Conservation (phyloP, 2,113 vertebrate species). For the Larimichthys polyactis region DNA sequence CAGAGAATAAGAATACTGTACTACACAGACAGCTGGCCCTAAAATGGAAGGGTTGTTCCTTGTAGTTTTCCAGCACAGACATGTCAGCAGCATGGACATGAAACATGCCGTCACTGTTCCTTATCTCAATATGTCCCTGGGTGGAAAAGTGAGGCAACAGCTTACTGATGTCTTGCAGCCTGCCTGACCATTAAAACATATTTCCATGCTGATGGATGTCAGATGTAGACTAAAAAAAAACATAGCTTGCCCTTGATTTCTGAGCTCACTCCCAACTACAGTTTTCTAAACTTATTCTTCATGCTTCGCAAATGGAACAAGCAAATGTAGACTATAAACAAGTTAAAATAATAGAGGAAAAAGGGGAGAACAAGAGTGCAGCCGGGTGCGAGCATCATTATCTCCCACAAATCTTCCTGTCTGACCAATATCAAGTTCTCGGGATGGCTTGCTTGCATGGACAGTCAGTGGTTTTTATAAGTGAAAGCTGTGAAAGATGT, state of each 20-base stretch:
- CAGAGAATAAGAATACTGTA: conserved; percentile 55
- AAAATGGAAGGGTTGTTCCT: conserved; percentile 70
- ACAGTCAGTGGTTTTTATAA: conserved; percentile 69
- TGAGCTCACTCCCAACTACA: conserved; percentile 59
- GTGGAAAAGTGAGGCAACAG: conserved; percentile 79
- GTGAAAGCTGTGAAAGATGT: conserved; percentile 79
- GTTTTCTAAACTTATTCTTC: conserved; percentile 68
- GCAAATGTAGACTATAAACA: conserved; percentile 50
- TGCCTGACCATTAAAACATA: conserved; percentile 83
- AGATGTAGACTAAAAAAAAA: conserved; percentile 73
- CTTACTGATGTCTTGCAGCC: conserved; percentile 79
- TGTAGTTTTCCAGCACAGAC: conserved; percentile 73
- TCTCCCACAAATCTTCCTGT: conserved; percentile 52
- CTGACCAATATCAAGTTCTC: conserved; percentile 54
- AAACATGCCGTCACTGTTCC: conserved; percentile 82
- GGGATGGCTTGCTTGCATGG: conserved; percentile 61
- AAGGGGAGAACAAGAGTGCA: conserved; percentile 25
- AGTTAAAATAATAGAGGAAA: conserved; percentile 27
- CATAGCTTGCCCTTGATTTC: conserved; percentile 68
- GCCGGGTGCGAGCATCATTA: conserved; percentile 34
- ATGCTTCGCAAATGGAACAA: conserved; percentile 49
- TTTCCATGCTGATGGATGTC: conserved; percentile 83
- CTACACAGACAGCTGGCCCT: conserved; percentile 49
- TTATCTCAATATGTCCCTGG: conserved; percentile 81
- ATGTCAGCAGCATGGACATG: conserved; percentile 76